A percentile compares a stretch with the other conserved stretches of the same genome.
These are phyloP conservation scores for Tyrophagus putrescentiae DNA, from an alignment of 1,140 invertebrate genomes.

Conservation along the genomic window DNA sequence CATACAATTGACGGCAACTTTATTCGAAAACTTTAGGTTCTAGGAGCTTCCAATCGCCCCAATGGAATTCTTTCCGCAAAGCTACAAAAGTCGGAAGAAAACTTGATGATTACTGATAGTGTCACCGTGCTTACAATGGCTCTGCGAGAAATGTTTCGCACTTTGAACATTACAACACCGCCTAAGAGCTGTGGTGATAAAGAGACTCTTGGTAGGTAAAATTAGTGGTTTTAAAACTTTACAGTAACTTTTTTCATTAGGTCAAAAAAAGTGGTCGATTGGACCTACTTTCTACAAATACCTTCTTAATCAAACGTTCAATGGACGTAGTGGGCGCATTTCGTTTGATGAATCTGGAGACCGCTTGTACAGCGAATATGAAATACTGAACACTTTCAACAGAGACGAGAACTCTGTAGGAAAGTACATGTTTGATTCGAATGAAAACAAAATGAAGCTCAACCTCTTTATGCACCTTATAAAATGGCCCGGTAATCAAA, in stretches of 20 bases:
- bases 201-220: too few species aligned
- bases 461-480: conserved; percentile 42
- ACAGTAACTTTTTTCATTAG: too few species aligned
- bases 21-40: conserved; percentile 42
- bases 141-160: conserved; percentile 61
- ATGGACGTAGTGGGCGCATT: conserved; percentile 62
- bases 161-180: conserved; percentile 65
- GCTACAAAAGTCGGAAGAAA: conserved; percentile 73
- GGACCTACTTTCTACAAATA: conserved; percentile 49
- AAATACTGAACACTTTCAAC: conserved; percentile 68
- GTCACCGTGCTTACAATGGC: conserved; percentile 70
- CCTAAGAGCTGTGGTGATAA: conserved; percentile 80
- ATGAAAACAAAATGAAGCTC: conserved; percentile 22
- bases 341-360: conserved; percentile 38
- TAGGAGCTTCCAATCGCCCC: conserved; percentile 66
- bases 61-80: conserved; percentile 62
- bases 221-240: too few species aligned
- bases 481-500: conserved; percentile 73
- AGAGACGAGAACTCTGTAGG: conserved; percentile 44
- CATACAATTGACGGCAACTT: not conserved
- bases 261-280: conserved; percentile 77
- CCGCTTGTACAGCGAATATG: conserved; percentile 77
- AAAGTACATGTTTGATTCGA: conserved; percentile 62
- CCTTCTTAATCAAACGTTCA: conserved; percentile 41
- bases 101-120: conserved; percentile 65